phyloP scores from a whole-genome alignment of 2,113 vertebrate genomes.

The Ginglymostoma cirratum region DNA sequence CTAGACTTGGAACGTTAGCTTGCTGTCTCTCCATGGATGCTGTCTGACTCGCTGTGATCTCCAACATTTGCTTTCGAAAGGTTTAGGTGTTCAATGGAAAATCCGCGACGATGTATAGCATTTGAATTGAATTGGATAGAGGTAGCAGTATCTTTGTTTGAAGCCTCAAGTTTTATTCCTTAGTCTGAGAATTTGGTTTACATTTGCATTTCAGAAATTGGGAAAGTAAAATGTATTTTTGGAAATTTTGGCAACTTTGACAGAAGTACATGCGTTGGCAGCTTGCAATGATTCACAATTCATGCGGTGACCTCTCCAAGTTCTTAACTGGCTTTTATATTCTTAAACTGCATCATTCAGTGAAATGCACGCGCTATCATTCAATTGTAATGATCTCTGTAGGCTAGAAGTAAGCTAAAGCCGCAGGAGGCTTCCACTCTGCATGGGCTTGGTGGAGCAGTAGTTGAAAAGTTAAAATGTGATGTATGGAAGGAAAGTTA shows the following conservation, averaged over 20 bases:
- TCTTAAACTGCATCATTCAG: not conserved
- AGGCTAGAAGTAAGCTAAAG: not conserved
- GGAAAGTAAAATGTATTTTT: not conserved
- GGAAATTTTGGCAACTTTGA: not conserved
- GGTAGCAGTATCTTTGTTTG: not conserved
- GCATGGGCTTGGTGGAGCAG: no score
- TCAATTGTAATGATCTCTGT: not conserved
- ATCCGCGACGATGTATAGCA: not conserved
- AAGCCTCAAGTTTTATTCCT: not conserved
- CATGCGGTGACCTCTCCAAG: not conserved
- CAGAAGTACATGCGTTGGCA: not conserved
- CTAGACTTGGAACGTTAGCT: no score
- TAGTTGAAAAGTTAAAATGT: not conserved
- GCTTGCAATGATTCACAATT: not conserved
- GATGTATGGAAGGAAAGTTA: not conserved
- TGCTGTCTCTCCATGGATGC: no score
- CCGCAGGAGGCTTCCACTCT: no score
- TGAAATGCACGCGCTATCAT: not conserved
- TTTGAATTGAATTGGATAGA: not conserved
- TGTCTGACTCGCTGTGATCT: no score
- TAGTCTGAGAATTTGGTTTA: not conserved
- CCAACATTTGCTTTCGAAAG: no score
- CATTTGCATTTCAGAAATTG: not conserved
- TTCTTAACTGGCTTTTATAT: not conserved
- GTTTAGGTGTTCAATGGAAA: not conserved